phyloP scores from a whole-genome alignment of 2,797 vertebrate genomes.

The Malurus splendens region DNA sequence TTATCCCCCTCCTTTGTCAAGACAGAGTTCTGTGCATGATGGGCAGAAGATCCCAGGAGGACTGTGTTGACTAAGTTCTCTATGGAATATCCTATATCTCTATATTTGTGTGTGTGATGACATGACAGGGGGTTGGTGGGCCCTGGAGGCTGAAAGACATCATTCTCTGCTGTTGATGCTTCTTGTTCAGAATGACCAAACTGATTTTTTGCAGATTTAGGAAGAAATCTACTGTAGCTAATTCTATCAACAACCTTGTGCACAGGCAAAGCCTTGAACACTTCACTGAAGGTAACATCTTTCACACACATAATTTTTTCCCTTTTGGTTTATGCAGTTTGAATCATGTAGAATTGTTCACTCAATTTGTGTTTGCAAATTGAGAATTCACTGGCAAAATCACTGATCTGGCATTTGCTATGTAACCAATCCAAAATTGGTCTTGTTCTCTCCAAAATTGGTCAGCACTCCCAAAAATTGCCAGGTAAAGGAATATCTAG shows the following conservation, averaged over 20 bases:
- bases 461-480: background rate
- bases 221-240: slow-evolving; percentile 82
- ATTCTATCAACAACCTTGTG: slow-evolving; percentile 82
- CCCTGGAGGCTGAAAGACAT: background rate
- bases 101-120: background rate
- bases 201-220: slow-evolving; percentile 76
- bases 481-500: background rate
- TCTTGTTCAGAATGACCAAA: background rate
- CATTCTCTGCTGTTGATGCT: background rate
- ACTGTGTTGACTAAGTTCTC: background rate
- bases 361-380: background rate
- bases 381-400: background rate
- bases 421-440: background rate
- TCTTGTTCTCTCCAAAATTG: background rate
- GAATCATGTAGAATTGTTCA: background rate
- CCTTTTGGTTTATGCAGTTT: background rate
- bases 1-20: background rate
- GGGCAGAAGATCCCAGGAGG: background rate
- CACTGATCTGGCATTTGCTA: background rate
- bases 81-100: background rate
- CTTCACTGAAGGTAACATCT: slow-evolving; percentile 87
- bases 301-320: background rate
- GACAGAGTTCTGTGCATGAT: accelerated
- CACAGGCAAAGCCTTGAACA: slow-evolving; percentile 73
- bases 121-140: background rate